Evolutionary conservation across 2,797 vertebrate species (phyloP).

Genomic region (Phaenicophaeus curvirostris): DNA sequence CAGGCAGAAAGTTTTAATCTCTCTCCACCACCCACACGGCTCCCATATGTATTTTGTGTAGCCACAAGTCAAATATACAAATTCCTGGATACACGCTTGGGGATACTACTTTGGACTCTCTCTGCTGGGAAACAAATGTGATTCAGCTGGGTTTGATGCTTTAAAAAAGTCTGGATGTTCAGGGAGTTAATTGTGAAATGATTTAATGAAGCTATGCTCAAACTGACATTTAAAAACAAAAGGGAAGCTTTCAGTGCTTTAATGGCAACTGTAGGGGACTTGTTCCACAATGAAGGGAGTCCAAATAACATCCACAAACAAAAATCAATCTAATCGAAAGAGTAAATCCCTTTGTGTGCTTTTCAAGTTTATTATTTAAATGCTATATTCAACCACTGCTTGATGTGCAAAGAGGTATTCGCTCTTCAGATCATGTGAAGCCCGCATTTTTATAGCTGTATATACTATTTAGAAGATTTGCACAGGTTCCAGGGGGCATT

Average conservation of each 20-base stretch:
- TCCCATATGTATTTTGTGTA: constrained; percentile 65
- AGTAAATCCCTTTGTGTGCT: constrained; percentile 69
- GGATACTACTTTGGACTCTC: constrained; percentile 62
- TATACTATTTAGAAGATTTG: neutral
- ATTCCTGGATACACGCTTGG: constrained; percentile 62
- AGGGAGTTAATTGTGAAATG: constrained; percentile 69
- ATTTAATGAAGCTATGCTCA: constrained; percentile 71
- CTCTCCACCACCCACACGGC: constrained; percentile 58
- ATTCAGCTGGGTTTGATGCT: constrained; percentile 55
- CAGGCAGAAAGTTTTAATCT: constrained; percentile 47
- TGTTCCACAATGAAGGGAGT: constrained; percentile 62
- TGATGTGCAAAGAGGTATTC: constrained; percentile 8
- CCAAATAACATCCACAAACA: constrained; percentile 73
- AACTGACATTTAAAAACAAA: constrained; percentile 74
- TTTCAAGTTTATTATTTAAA: constrained; percentile 70
- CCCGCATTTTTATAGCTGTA: neutral
- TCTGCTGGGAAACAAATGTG: constrained; percentile 68
- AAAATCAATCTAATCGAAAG: constrained; percentile 72
- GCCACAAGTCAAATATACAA: constrained; percentile 64
- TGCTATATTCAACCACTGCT: constrained; percentile 45
- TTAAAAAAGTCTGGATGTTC: constrained; percentile 64
- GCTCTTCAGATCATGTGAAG: neutral
- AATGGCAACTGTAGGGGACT: constrained; percentile 72
- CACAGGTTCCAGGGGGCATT: constrained; percentile 24
- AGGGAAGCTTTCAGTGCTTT: constrained; percentile 70